phyloP scores from a whole-genome alignment of 1,140 invertebrate species.

The Drosophila malerkotliana region DNA sequence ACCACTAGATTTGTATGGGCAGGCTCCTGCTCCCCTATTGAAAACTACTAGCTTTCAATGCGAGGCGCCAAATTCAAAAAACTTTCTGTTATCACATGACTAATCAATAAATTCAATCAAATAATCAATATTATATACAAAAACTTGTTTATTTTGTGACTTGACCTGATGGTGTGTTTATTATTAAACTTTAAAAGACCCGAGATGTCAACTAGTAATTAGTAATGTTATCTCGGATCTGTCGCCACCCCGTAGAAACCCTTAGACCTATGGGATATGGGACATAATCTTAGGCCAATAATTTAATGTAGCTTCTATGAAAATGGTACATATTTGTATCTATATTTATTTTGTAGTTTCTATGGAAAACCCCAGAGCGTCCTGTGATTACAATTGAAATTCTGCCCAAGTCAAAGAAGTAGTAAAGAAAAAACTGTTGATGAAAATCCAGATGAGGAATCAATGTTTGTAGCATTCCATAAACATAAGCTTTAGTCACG shows the following conservation, averaged over 20 bases:
- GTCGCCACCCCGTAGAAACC: too few relatives aligned
- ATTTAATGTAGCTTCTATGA: background rate
- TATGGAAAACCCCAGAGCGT: slow-evolving; percentile 20
- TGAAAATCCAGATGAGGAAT: slow-evolving; percentile 5
- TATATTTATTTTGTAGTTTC: slow-evolving; percentile 1
- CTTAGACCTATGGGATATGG: too few relatives aligned
- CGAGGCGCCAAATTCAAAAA: background rate
- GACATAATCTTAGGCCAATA: background rate
- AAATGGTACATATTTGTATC: background rate
- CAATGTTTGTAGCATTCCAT: slow-evolving; percentile 3
- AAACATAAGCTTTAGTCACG: slow-evolving; percentile 52
- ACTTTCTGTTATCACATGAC: background rate
- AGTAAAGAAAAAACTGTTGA: slow-evolving; percentile 29
- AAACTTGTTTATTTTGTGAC: too few relatives aligned
- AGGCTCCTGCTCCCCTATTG: too few relatives aligned
- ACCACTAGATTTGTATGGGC: too few relatives aligned
- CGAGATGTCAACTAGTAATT: too few relatives aligned
- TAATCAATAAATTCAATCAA: background rate
- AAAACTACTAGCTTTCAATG: background rate
- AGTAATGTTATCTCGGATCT: too few relatives aligned
- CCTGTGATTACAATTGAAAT: slow-evolving; percentile 45
- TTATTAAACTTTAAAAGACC: too few relatives aligned
- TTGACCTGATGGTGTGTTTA: too few relatives aligned
- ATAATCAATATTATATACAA: too few relatives aligned
- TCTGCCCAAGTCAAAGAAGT: slow-evolving; percentile 27